A percentile compares a stretch with the other conserved stretches of the same genome.
Conservation (phyloP, 92 coral and sea anemone genomes). For the Palythoa grandis region DNA sequence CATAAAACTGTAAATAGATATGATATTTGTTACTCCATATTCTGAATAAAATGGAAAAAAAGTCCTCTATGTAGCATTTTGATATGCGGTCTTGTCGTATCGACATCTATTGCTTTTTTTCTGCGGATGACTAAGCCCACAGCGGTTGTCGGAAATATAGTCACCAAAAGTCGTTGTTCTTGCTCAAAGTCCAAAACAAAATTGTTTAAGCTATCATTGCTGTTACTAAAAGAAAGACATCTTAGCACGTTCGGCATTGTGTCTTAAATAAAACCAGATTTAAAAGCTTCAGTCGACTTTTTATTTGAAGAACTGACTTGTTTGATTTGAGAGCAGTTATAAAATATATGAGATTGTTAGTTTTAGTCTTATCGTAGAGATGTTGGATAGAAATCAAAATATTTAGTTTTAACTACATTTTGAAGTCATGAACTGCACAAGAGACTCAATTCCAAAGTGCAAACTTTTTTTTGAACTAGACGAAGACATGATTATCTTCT, state of each 20-base stretch:
- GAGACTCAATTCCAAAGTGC: too few species aligned
- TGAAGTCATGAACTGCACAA: neutral
- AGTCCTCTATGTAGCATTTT: neutral
- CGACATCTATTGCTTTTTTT: neutral
- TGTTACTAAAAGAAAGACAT: slow-evolving; percentile 15
- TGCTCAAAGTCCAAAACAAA: slow-evolving; percentile 19
- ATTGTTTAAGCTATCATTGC: slow-evolving; percentile 21
- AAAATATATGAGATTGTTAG: neutral
- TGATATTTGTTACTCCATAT: slow-evolving; percentile 12
- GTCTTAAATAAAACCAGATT: neutral
- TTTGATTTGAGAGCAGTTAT: neutral
- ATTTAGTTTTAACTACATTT: neutral
- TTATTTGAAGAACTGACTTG: neutral
- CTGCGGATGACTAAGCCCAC: neutral
- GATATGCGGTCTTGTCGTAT: neutral
- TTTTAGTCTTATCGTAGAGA: neutral
- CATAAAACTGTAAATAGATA: slow-evolving; percentile 5
- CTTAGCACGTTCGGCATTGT: neutral
- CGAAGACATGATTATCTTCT: neutral
- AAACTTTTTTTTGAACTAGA: neutral
- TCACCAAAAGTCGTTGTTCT: slow-evolving; percentile 3
- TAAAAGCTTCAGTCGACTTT: too few species aligned
- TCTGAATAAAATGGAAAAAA: neutral
- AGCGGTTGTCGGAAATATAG: slow-evolving; percentile 17
- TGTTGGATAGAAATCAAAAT: neutral